Base-by-base conservation (phyloP, 1,140 invertebrate species). In the Drosophila insularis region DNA sequence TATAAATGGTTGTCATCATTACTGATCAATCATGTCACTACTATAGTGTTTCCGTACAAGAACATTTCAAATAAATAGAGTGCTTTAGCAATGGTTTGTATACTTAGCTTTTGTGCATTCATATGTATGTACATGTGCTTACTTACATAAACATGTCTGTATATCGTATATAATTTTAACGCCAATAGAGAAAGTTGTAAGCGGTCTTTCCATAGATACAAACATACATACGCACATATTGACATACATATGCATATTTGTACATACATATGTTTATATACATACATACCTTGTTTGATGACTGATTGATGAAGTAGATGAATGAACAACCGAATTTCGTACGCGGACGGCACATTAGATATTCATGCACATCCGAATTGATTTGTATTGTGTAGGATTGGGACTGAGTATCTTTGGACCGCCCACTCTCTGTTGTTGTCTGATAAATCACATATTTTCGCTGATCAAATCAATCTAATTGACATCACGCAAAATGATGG, bases 401-500 rank as follows among this genome's bases (percentile, higher is more conserved):
- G 43, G 32, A 67, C 59, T 65, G 65, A 72, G 70, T 84, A 65
- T 68, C 75, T 78, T 55, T 66, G 85, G 64, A 66, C 80, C 84
- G 80, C 84, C 84, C 80, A 78, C 73, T 69, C 70, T 65, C 71
- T 89, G 84, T 89, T 82, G 63, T 66, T 69, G 80, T 80, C 90
- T 91, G 89, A 91, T 91, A 91, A 91, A 91, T 91, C 90, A 91
- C 90, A 91, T 84, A 91, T 91, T 91, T 91, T 91, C 86, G 85
- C 90, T 91, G 89, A 91, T 91, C 90, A 91, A 91, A 91, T 91
- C 90, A 91, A 91, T 91, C 89, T 91, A 91, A 91, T 91, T 91
- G 90, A 91, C 90, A 91, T 91, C 86, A 91, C 85, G 90, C 90
- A 91, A 91, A 91, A 90, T 91, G 90, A 87, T 91, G 89, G 85